These are phyloP conservation scores for Diarsia dahlii DNA, from an alignment of 2,888 invertebrate species.

Conservation along the genomic window DNA sequence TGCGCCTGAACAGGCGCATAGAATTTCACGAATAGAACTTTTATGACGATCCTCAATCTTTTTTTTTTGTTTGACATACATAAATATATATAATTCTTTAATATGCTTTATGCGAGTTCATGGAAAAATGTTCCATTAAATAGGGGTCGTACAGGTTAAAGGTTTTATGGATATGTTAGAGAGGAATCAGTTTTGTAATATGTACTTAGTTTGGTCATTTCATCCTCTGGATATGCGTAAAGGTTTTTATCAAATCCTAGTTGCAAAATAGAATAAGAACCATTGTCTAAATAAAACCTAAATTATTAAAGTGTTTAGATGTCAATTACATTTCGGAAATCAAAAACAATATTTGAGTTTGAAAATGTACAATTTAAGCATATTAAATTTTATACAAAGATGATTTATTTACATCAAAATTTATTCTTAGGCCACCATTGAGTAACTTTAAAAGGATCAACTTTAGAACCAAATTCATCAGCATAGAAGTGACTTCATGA, in stretches of 20 bases:
- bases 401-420: slow-evolving; percentile 9
- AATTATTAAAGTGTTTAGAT: not conserved
- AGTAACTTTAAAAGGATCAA: slow-evolving; percentile 7
- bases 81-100: slow-evolving; percentile 44
- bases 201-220: too few species aligned
- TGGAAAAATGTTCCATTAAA: slow-evolving; percentile 54
- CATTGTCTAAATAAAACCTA: not conserved
- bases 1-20: slow-evolving; percentile 71
- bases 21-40: slow-evolving; percentile 68
- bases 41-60: slow-evolving; percentile 61
- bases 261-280: not conserved
- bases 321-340: not conserved
- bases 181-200: too few species aligned
- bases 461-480: slow-evolving; percentile 32
- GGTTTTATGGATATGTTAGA: not conserved
- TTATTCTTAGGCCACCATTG: not conserved
- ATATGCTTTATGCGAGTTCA: slow-evolving; percentile 58
- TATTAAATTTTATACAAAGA: not conserved
- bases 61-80: slow-evolving; percentile 52
- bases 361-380: not conserved
- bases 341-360: not conserved
- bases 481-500: slow-evolving; percentile 17
- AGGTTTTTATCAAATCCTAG: not conserved
- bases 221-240: too few species aligned
- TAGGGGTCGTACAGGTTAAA: slow-evolving; percentile 20